Percentiles rank a stretch among this genome's conserved stretches.
These are phyloP conservation scores for Sakesphorus luctuosus DNA, from an alignment of 2,113 vertebrate species.

Conservation along the genomic window DNA sequence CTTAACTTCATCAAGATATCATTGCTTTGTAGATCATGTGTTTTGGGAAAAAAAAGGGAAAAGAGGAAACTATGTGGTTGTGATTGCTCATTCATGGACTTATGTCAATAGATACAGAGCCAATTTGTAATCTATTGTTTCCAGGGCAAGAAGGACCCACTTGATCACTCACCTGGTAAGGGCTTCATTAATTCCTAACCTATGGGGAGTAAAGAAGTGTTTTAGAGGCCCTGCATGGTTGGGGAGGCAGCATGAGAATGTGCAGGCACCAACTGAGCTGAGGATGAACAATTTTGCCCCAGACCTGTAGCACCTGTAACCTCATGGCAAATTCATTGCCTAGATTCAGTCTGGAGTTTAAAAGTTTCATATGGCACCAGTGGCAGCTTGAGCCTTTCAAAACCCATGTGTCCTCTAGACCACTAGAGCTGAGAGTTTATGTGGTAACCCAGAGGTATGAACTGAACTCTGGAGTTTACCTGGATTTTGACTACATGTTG, in stretches of 20 bases:
- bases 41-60: neutral
- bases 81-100: neutral
- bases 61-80: neutral
- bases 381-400: neutral
- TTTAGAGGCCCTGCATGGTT: neutral
- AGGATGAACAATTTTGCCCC: neutral
- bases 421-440: neutral
- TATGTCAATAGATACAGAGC: neutral
- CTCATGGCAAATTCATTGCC: neutral
- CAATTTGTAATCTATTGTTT: neutral
- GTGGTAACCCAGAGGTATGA: neutral
- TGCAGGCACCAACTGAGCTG: neutral
- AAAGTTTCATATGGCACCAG: fast-evolving
- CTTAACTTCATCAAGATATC: neutral
- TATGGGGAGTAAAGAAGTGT: neutral
- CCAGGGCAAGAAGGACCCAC: neutral
- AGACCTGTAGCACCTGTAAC: neutral
- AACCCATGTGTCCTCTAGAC: neutral
- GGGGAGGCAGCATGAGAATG: neutral
- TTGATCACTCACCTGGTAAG: neutral
- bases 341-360: neutral
- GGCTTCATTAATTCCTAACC: neutral
- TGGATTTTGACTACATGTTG: neutral
- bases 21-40: neutral
- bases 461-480: neutral